Base-by-base conservation (phyloP, 2,797 vertebrate species). In the Rhynchonycteris naso region DNA sequence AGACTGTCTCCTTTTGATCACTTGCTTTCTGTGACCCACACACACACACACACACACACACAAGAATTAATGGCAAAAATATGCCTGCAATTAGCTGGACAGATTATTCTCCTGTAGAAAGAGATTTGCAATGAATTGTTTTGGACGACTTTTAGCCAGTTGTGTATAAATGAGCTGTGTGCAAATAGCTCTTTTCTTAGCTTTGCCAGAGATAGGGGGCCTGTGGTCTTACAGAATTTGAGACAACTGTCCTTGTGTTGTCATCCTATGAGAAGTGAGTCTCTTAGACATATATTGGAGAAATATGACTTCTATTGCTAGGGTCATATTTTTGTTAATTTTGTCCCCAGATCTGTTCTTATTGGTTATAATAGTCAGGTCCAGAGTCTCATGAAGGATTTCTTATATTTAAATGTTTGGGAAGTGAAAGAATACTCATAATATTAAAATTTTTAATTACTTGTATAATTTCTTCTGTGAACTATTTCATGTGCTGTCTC, bases 301-400 rank as follows among this genome's bases (percentile, higher is more conserved):
- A 21, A 68, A 30, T 38, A 8, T 30, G 21, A 82, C 26, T 65
- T 89, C 43, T 65, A 43, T 43, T 18, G 28, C 54, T 79, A 80
- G 15, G 6, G 38, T 83, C 50, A 69, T 78, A 79, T 61, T 38
- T 91, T 69, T 58, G 38, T 3, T 90, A 66, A 90, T 76, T 75
- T 92, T 94, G 38, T 89, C 8, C 50, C 56, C 68, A 52, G 38
- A 83, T 96, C 22, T 95, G 7, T 93, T 94, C 33, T 92, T 68
- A 16, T 83, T 90, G 71, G 12, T 78, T 83, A 18, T 79, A 82
- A 79, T 68, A 87, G 14, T 85, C 26, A 90, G 33, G 38, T 28
- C 13, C 30, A 56, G 30, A 19, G 8, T 72, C 33, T 93, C 74
- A 30, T 85, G 66, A 91, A 92, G 28, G 66, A 84, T 84, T 90